These are phyloP conservation scores for Kryptolebias marmoratus DNA, from an alignment of 2,113 vertebrate species.

Conservation along the genomic window DNA sequence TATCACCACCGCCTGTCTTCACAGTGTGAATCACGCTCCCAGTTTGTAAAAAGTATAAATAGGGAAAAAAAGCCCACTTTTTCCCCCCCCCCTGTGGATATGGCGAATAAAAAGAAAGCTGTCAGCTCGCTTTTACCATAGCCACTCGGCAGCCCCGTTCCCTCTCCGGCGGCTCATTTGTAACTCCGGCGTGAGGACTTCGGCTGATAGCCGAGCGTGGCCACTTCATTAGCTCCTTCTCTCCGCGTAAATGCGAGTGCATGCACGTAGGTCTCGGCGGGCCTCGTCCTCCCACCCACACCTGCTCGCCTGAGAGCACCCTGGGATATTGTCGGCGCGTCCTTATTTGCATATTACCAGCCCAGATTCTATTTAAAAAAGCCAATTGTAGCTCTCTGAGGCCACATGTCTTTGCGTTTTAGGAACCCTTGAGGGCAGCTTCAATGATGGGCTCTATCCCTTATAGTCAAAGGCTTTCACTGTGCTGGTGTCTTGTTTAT, in stretches of 20 bases:
- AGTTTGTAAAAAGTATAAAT: constrained; percentile 45
- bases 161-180: constrained; percentile 66
- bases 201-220: constrained; percentile 50
- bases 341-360: constrained; percentile 66
- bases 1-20: neutral
- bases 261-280: constrained; percentile 31
- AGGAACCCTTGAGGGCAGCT: constrained; percentile 40
- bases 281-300: constrained; percentile 46
- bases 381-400: constrained; percentile 39
- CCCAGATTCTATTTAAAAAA: constrained; percentile 54
- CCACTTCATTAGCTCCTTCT: constrained; percentile 72
- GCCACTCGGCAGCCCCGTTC: constrained; percentile 9
- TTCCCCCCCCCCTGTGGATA: constrained; percentile 22
- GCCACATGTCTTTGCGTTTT: constrained; percentile 25
- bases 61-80: neutral
- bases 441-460: constrained; percentile 55
- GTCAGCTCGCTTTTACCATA: constrained; percentile 15
- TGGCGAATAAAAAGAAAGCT: constrained; percentile 48
- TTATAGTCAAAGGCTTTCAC: constrained; percentile 46
- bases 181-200: constrained; percentile 49
- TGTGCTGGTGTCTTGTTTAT: constrained; percentile 32
- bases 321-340: constrained; percentile 36
- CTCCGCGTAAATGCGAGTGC: constrained; percentile 23
- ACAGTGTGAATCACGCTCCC: constrained; percentile 16
- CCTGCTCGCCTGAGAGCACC: constrained; percentile 56